Conservation (phyloP, 2,797 vertebrate species). For the Darevskia mixta region DNA sequence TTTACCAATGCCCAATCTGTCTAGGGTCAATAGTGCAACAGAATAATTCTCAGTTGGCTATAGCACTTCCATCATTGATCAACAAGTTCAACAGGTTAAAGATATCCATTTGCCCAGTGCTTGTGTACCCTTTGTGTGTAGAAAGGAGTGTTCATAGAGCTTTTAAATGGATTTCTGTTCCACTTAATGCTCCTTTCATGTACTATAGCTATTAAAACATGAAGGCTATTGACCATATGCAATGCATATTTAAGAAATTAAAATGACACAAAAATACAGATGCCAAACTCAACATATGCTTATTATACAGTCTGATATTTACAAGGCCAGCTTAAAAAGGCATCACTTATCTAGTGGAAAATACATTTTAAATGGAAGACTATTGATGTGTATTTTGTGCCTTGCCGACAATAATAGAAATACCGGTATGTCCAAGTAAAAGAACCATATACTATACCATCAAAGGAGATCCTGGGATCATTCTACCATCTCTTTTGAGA, state of each 20-base stretch:
- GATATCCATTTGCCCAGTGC: conserved; percentile 56
- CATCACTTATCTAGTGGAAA: conserved; percentile 42
- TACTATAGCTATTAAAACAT: conserved; percentile 37
- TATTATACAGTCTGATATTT: conserved; percentile 22
- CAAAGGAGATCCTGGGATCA: background rate
- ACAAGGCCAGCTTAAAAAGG: conserved; percentile 6
- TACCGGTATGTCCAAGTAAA: conserved; percentile 18
- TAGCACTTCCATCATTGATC: conserved; percentile 64
- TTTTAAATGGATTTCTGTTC: conserved; percentile 53
- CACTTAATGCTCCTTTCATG: conserved; percentile 37
- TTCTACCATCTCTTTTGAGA: background rate
- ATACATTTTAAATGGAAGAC: background rate
- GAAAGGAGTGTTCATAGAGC: conserved; percentile 38
- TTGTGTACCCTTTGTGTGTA: background rate
- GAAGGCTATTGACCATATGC: conserved; percentile 5
- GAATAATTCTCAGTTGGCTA: conserved; percentile 42
- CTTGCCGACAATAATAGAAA: background rate
- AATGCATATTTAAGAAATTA: conserved; percentile 28
- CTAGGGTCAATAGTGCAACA: conserved; percentile 55
- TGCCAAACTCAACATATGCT: conserved; percentile 14
- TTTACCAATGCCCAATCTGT: background rate
- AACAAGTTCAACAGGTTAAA: conserved; percentile 37
- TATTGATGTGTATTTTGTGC: conserved; percentile 8
- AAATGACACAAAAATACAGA: background rate
- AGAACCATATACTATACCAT: background rate